A percentile compares a stretch with the other conserved stretches of the same genome.
Conservation (phyloP, 1,140 invertebrate genomes). For the Amphibalanus amphitrite region DNA sequence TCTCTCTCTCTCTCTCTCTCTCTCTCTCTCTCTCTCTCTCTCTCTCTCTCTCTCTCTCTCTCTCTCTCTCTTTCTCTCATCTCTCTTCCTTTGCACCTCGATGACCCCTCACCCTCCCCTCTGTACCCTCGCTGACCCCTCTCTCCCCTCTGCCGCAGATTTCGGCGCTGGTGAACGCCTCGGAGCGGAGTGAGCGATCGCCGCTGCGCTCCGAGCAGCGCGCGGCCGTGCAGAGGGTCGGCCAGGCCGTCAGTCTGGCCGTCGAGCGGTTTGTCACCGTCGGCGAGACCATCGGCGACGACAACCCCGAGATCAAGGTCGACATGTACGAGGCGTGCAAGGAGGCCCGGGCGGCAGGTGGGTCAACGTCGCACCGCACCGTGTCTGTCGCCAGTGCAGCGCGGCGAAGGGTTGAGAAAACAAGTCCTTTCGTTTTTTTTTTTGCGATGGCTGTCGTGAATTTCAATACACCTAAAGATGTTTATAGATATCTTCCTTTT, state of each 20-base stretch:
- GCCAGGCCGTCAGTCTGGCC: conserved; percentile 85
- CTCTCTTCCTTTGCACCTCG: no score
- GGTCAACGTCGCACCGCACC: no score
- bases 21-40: background rate
- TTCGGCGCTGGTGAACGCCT: background rate
- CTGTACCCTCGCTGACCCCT: background rate
- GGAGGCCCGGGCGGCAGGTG: conserved; percentile 85
- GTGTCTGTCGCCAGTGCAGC: no score
- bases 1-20: background rate
- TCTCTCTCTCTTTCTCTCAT: background rate
- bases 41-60: background rate
- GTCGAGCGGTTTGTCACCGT: conserved; percentile 95
- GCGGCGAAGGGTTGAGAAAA: no score
- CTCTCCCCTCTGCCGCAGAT: background rate
- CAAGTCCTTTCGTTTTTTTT: no score
- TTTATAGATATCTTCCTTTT: no score
- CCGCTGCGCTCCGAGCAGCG: conserved; percentile 8
- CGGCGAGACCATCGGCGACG: conserved; percentile 93
- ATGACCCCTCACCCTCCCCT: background rate
- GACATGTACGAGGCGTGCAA: conserved; percentile 97
- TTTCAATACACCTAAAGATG: no score
- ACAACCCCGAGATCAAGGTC: conserved; percentile 87
- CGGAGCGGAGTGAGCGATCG: background rate
- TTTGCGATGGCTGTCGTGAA: no score
- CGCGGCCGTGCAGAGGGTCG: conserved; percentile 71